Conservation (phyloP, 2,797 vertebrate species). For the Anas bahamensis region DNA sequence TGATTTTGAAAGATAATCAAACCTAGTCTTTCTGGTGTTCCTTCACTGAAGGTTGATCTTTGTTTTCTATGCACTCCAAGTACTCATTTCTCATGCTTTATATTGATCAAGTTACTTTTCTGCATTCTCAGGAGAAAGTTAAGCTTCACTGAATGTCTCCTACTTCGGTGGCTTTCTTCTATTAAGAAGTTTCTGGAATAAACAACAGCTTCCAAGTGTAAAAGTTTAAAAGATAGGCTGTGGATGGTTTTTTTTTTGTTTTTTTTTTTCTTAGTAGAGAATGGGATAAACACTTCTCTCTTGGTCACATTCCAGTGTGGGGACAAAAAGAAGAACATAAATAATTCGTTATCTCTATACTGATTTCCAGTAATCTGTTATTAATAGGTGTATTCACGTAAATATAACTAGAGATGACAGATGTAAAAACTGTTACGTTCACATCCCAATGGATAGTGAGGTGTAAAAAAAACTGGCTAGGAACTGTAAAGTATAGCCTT, state of each 20-base stretch:
- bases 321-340: conserved; percentile 34
- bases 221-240: background rate
- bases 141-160: background rate
- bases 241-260: too few relatives aligned
- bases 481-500: conserved; percentile 68
- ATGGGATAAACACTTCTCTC: background rate
- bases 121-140: background rate
- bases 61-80: background rate
- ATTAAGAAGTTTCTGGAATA: background rate
- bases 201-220: background rate
- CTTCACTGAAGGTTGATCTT: background rate
- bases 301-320: background rate
- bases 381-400: conserved; percentile 72
- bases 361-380: conserved; percentile 71
- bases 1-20: background rate
- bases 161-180: background rate
- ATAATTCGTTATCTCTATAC: conserved; percentile 38
- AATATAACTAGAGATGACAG: conserved; percentile 71
- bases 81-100: background rate
- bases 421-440: conserved; percentile 66
- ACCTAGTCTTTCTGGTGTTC: background rate
- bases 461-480: conserved; percentile 38
- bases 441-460: conserved; percentile 49
- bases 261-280: background rate
- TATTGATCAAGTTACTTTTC: background rate